Evolutionary conservation across 1,140 invertebrate genomes (phyloP).

Genomic region (Galleria mellonella): DNA sequence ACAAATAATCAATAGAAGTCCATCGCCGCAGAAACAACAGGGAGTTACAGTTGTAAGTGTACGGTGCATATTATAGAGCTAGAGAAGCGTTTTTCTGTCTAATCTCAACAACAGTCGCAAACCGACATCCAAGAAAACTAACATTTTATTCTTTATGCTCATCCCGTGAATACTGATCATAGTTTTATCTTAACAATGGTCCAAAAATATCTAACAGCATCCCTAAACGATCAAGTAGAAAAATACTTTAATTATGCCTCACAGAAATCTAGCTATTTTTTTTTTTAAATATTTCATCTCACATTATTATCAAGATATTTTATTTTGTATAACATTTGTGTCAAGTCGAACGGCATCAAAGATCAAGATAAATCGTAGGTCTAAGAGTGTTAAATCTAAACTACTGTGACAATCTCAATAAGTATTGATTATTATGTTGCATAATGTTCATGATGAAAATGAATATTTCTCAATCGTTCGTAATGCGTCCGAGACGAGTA

Average conservation of each 20-base stretch:
- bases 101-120: conserved; percentile 45
- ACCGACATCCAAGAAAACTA: conserved; percentile 53
- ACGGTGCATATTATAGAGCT: conserved; percentile 29
- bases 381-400: conserved; percentile 62
- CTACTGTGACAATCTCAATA: conserved; percentile 59
- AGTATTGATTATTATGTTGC: conserved; percentile 44
- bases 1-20: too few species aligned
- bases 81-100: conserved; percentile 38
- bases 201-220: conserved; percentile 73
- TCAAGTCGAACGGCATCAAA: conserved; percentile 36
- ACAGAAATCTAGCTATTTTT: conserved; percentile 59
- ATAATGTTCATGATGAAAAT: conserved; percentile 52
- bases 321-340: conserved; percentile 20
- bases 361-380: conserved; percentile 40
- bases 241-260: conserved; percentile 67
- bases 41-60: not conserved
- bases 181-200: conserved; percentile 66
- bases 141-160: conserved; percentile 37
- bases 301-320: conserved; percentile 43
- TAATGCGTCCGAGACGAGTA: too few species aligned
- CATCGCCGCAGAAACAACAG: conserved; percentile 1
- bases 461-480: not conserved
- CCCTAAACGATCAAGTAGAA: conserved; percentile 71
- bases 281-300: conserved; percentile 32
- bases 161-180: conserved; percentile 59